These are phyloP conservation scores for Metallyticus violacea DNA, from an alignment of 2,888 invertebrate species.

Conservation along the genomic window DNA sequence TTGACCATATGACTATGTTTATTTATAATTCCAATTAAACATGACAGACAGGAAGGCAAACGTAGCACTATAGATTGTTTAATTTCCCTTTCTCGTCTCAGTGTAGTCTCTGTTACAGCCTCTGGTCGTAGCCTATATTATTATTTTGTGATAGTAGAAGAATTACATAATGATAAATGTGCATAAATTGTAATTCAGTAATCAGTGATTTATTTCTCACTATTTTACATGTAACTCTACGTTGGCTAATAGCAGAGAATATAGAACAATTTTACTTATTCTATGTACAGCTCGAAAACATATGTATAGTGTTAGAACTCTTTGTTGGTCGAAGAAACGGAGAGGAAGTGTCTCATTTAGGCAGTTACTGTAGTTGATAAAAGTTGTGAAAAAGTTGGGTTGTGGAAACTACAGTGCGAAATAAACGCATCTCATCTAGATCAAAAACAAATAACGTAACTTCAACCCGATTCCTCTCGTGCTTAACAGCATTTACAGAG, in stretches of 20 bases:
- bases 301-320: no score
- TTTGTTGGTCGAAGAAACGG: background rate
- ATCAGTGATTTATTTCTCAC: no score
- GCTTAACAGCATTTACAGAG: background rate
- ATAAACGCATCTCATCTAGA: background rate
- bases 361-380: background rate
- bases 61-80: background rate
- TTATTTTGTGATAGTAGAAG: no score
- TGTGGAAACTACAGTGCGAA: background rate
- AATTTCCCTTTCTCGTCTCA: no score
- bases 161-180: no score
- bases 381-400: background rate
- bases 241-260: no score
- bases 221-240: no score
- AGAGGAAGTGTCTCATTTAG: background rate
- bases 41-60: background rate
- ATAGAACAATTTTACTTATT: no score
- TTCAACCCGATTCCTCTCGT: background rate
- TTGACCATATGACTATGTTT: background rate
- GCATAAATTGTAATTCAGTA: no score
- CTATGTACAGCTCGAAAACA: no score
- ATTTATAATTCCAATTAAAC: background rate
- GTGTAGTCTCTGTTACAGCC: no score
- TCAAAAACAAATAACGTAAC: background rate
- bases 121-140: no score